Conservation (phyloP, 2,888 invertebrate species). For the Himalopsyche japonica region DNA sequence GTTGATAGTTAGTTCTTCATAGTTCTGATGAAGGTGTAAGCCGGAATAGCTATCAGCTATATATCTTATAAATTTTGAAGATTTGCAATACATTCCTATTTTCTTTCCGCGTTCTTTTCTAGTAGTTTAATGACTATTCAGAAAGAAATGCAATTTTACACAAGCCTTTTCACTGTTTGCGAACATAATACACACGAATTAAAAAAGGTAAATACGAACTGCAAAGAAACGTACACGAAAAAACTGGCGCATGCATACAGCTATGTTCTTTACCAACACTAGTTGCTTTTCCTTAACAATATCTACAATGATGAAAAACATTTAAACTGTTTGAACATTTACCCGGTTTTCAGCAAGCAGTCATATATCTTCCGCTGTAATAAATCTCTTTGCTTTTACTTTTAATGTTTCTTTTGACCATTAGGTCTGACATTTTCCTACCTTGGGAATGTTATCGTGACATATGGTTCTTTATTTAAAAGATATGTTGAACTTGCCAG, state of each 20-base stretch:
- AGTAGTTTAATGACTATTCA: too few relatives aligned
- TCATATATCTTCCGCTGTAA: constrained; percentile 1
- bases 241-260: neutral
- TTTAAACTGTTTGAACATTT: neutral
- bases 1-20: too few relatives aligned
- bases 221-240: neutral
- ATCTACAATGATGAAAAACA: neutral
- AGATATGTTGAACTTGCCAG: neutral
- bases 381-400: constrained; percentile 11
- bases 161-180: too few relatives aligned
- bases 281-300: neutral
- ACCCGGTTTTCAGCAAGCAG: neutral
- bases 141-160: too few relatives aligned
- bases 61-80: too few relatives aligned
- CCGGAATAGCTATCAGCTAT: too few relatives aligned
- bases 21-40: too few relatives aligned
- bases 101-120: too few relatives aligned
- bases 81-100: too few relatives aligned
- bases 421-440: constrained; percentile 4
- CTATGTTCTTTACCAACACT: neutral
- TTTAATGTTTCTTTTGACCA: constrained; percentile 20
- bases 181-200: too few relatives aligned
- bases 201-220: too few relatives aligned
- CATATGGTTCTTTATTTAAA: neutral
- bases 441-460: neutral